Evolutionary conservation across 2,888 invertebrate species (phyloP).

Genomic region (Melolontha melolontha): DNA sequence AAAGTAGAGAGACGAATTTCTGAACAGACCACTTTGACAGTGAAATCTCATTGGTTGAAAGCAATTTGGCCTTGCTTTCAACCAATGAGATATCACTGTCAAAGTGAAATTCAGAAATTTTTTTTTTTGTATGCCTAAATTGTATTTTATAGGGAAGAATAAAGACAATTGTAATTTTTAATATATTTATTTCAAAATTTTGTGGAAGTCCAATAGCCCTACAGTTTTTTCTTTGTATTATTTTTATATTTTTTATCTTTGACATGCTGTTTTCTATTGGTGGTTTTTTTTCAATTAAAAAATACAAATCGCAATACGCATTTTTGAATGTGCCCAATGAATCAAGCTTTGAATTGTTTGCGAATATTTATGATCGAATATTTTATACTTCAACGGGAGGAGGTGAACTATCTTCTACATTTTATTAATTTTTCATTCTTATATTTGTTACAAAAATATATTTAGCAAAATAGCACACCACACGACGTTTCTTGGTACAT

Average conservation of each 20-base stretch:
- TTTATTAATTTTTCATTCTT: conserved; percentile 45
- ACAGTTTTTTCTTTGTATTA: conserved; percentile 61
- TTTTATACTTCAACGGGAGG: conserved; percentile 39
- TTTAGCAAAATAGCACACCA: conserved; percentile 63
- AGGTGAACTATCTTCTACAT: conserved; percentile 63
- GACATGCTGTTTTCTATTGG: conserved; percentile 62
- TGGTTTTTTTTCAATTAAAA: conserved; percentile 50
- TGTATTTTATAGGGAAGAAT: no score
- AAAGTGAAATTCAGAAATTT: no score
- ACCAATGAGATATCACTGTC: no score
- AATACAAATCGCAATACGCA: not conserved
- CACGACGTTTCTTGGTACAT: conserved; percentile 50
- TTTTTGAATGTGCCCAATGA: not conserved
- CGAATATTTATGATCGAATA: not conserved
- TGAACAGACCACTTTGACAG: no score
- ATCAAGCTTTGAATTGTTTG: not conserved
- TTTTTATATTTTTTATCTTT: conserved; percentile 44
- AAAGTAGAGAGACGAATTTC: no score
- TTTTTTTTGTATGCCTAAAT: no score
- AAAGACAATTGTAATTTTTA: conserved; percentile 53
- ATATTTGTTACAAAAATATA: conserved; percentile 62
- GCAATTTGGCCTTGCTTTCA: no score
- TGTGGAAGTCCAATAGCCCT: conserved; percentile 68
- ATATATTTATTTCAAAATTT: conserved; percentile 67
- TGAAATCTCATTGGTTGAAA: no score